A percentile compares a stretch with the other conserved stretches of the same genome.
These are phyloP conservation scores for Drosophila paracracens DNA, from an alignment of 2,888 invertebrate genomes.

Conservation along the genomic window DNA sequence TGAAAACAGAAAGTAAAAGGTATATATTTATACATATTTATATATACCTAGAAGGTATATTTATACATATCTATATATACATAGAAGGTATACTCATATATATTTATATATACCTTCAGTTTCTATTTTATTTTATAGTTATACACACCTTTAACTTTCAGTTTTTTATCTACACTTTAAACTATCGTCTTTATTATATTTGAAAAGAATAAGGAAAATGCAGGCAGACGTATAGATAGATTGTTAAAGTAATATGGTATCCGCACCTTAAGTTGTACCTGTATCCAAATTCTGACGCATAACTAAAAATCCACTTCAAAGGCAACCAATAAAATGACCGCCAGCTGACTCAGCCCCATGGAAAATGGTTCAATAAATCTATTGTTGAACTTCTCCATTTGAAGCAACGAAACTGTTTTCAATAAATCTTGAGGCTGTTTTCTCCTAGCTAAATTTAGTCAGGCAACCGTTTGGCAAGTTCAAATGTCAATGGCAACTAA, in stretches of 20 bases:
- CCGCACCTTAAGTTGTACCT: background rate
- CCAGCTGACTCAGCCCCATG: constrained; percentile 26
- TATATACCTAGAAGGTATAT: no score
- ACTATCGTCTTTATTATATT: background rate
- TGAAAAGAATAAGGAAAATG: background rate
- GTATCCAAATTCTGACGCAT: constrained; percentile 8
- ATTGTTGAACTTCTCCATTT: constrained; percentile 6
- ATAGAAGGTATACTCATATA: background rate
- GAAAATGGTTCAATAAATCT: constrained; percentile 30
- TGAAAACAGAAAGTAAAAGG: background rate
- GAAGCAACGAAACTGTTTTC: constrained; percentile 12
- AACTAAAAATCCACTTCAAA: background rate
- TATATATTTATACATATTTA: background rate
- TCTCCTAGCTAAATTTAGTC: constrained; percentile 18
- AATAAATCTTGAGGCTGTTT: constrained; percentile 28
- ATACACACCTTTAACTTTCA: background rate
- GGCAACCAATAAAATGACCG: constrained; percentile 11
- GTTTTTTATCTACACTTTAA: background rate
- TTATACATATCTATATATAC: background rate
- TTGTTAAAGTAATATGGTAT: constrained; percentile 1
- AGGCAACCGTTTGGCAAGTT: constrained; percentile 57
- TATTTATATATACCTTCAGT: background rate
- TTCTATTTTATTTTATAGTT: background rate
- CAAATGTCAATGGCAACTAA: constrained; percentile 79
- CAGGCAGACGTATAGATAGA: background rate